Evolutionary conservation across 2,888 invertebrate species (phyloP), one percentile per base, ranked within the genome.

Genomic region (Eupithecia abbreviata): DNA sequence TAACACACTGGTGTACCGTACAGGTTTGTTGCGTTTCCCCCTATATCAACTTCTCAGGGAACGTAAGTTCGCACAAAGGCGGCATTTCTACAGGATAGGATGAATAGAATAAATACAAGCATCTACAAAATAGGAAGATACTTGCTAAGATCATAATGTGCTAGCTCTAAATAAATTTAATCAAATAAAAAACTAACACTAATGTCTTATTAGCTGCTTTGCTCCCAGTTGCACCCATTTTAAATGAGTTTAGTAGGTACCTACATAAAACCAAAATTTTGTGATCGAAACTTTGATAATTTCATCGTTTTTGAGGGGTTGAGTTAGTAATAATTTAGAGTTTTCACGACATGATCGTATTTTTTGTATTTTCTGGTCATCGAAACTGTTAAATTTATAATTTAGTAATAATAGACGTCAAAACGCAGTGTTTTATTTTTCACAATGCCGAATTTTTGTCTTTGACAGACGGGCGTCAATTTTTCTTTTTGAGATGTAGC

Each of bases 161-260:
- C 41, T 58, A 71, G 45, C n/a, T 62, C 62, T 18, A 72, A n/a
- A 30, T 47, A 12, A 47, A 43, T 65, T 9, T 70, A 49, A 42
- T 55, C 15, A 69, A 41, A 41, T 3, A 55, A 30, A 55, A 62
- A 62, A 80, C 83, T 78, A 65, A 87, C 85, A 84, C 85, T 42
- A 86, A 72, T 43, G 77, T 79, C 10, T 75, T 78, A 42, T 79
- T 71, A 3, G 79, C 41, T 3, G 75, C 66, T 81, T 80, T 85
- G 79, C 85, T 86, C 66, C 81, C 80, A 47, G 77, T 66, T 30
- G 75, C 77, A 73, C 85, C 86, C 86, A 86, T 68, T 68, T n/a
- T 68, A 18, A 45, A 45, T n/a, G 43, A 42, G 67, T n/a, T 43
- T 10, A 45, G 18, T 45, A 43, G n/a, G 10, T 43, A 45, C 45